Conservation (phyloP, 2,113 vertebrate species). For the Gnathonemus echidnorhynchus region DNA sequence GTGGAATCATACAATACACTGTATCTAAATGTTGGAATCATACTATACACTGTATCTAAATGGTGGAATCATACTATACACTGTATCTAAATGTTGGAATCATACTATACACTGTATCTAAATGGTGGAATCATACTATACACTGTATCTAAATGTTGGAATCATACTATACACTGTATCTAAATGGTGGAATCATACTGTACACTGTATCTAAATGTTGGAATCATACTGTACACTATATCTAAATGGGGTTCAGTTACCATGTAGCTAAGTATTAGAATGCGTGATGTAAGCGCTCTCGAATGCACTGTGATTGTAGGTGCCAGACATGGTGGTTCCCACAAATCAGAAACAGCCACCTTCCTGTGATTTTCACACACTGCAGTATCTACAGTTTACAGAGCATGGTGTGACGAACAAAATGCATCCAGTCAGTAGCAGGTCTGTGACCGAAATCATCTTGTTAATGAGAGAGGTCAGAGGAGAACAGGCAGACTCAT, state of each 20-base stretch:
- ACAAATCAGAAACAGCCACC: neutral
- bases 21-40: no score
- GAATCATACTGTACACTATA: neutral
- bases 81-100: no score
- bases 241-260: neutral
- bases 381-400: neutral
- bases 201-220: no score
- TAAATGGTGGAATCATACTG: no score
- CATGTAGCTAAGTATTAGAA: neutral
- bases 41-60: no score
- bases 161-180: no score
- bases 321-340: neutral
- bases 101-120: no score
- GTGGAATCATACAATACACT: no score
- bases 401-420: neutral
- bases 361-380: neutral
- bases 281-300: neutral
- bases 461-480: neutral
- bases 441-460: neutral
- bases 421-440: neutral
- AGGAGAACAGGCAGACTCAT: neutral
- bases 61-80: no score
- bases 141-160: no score
- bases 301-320: neutral
- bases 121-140: no score